Evolutionary conservation across 1,140 invertebrate genomes (phyloP).

Genomic region (Caenorhabditis tropicalis): DNA sequence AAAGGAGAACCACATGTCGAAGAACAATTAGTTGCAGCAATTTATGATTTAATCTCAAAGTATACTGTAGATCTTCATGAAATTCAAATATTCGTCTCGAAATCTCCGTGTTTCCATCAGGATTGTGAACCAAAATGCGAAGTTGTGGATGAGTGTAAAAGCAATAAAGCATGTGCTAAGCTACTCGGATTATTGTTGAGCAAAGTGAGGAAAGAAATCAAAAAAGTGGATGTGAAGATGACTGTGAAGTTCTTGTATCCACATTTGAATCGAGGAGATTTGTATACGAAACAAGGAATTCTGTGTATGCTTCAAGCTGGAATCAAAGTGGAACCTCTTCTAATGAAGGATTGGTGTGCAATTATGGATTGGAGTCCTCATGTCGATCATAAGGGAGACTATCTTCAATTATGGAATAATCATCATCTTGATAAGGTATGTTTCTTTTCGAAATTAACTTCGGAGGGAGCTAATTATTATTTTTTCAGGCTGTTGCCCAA

Average conservation of each 20-base stretch:
- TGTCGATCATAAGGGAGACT: constrained; percentile 71
- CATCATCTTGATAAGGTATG: constrained; percentile 69
- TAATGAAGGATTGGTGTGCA: constrained; percentile 72
- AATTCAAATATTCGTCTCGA: constrained; percentile 71
- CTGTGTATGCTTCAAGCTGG: constrained; percentile 72
- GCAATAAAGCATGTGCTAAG: constrained; percentile 71
- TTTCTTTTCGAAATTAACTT: not conserved
- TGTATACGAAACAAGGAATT: constrained; percentile 72
- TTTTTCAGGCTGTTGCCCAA: constrained; percentile 64
- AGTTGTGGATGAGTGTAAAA: constrained; percentile 71
- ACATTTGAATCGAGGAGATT: constrained; percentile 70
- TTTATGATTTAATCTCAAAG: constrained; percentile 72
- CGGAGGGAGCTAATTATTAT: not conserved
- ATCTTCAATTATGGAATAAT: constrained; percentile 71
- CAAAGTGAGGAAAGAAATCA: constrained; percentile 70
- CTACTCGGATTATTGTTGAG: constrained; percentile 68
- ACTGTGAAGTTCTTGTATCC: constrained; percentile 70
- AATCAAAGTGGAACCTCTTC: constrained; percentile 70
- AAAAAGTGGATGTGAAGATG: constrained; percentile 71
- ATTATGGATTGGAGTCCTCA: constrained; percentile 72
- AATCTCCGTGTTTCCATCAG: constrained; percentile 71
- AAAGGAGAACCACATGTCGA: constrained; percentile 71
- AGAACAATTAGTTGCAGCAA: constrained; percentile 71
- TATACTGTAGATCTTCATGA: constrained; percentile 72
- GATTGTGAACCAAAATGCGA: constrained; percentile 72